These are phyloP conservation scores for Copsychus sechellarum DNA, from an alignment of 2,113 vertebrate genomes.

Conservation along the genomic window DNA sequence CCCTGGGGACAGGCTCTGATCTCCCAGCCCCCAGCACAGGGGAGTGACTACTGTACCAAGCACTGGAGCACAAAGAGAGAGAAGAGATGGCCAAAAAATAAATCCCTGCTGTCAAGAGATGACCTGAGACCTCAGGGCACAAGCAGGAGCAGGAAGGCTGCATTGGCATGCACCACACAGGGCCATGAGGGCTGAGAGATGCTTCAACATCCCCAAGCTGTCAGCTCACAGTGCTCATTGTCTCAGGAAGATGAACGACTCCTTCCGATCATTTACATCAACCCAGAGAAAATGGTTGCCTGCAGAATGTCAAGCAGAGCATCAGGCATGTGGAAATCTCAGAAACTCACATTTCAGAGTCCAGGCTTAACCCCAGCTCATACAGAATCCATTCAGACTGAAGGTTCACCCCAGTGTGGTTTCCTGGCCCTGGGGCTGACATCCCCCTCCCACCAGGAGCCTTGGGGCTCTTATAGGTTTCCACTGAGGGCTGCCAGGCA, in stretches of 20 bases:
- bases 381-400: accelerated
- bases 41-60: neutral
- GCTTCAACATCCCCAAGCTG: conserved; percentile 15
- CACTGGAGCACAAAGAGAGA: neutral
- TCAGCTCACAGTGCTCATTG: neutral
- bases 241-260: neutral
- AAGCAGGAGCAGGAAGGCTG: neutral
- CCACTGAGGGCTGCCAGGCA: neutral
- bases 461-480: neutral
- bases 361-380: neutral
- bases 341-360: neutral
- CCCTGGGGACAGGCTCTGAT: neutral
- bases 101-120: neutral
- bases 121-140: neutral
- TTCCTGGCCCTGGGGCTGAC: neutral
- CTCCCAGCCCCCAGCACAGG: neutral
- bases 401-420: neutral
- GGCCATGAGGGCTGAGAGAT: neutral
- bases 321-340: neutral
- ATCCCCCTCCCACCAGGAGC: neutral
- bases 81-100: neutral
- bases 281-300: neutral
- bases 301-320: conserved; percentile 17
- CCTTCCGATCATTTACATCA: neutral
- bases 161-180: neutral